These are phyloP conservation scores for Torymus texanus DNA, from an alignment of 2,888 invertebrate genomes.

Conservation along the genomic window DNA sequence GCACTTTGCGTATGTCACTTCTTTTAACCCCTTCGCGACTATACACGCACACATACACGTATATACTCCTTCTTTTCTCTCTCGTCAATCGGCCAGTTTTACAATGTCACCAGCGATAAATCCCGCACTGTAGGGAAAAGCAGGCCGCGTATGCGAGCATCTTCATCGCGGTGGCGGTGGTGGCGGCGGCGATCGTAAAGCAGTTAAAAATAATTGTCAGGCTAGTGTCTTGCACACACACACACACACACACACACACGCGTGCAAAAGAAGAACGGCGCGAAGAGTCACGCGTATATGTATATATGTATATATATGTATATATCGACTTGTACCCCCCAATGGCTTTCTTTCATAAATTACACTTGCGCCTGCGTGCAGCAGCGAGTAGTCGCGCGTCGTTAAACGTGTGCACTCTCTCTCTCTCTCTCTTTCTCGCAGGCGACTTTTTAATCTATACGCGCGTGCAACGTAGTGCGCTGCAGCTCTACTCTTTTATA, in stretches of 20 bases:
- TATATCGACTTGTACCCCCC: conserved; percentile 40
- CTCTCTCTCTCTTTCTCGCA: no score
- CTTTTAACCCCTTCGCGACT: no score
- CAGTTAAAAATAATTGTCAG: conserved; percentile 54
- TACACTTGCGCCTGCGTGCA: conserved; percentile 28
- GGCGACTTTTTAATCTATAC: conserved; percentile 45
- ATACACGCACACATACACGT: no score
- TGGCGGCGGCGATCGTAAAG: conserved; percentile 34
- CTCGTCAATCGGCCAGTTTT: not conserved
- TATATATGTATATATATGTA: not conserved
- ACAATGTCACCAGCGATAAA: conserved; percentile 25
- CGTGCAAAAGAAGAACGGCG: not conserved
- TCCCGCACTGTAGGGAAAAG: not conserved
- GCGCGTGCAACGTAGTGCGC: not conserved
- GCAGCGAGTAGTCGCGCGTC: conserved; percentile 45
- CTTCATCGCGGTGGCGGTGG: no score
- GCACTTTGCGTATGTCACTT: no score
- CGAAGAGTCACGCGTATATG: not conserved
- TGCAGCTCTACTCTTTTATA: conserved; percentile 29
- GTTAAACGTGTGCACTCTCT: conserved; percentile 34
- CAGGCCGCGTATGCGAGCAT: not conserved
- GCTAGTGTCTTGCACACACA: not conserved
- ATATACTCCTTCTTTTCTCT: not conserved
- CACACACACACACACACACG: not conserved
- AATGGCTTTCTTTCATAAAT: conserved; percentile 56